Evolutionary conservation across 2,797 vertebrate species (phyloP).

Genomic region (Acropternis orthonyx): DNA sequence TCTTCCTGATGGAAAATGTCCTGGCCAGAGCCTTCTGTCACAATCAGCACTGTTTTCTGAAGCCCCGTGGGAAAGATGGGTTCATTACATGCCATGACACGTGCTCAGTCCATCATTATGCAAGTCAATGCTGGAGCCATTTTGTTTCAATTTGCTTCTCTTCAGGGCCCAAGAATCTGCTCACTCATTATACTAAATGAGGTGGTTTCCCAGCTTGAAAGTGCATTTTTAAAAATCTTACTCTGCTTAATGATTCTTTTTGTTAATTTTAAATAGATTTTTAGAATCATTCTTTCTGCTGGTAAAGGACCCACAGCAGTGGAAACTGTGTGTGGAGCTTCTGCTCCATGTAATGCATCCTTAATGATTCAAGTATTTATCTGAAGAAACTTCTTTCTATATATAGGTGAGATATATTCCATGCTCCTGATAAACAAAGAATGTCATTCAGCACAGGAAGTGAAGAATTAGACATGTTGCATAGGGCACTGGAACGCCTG

Average conservation of each 20-base stretch:
- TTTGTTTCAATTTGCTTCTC: constrained; percentile 68
- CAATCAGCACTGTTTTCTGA: not conserved
- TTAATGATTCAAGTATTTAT: constrained; percentile 26
- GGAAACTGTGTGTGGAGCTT: constrained; percentile 37
- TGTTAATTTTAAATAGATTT: constrained; percentile 71
- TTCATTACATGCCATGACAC: constrained; percentile 31
- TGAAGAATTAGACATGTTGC: not conserved
- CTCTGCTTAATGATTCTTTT: constrained; percentile 70
- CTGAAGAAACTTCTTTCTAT: not conserved
- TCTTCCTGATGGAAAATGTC: not conserved
- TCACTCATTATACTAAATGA: constrained; percentile 68
- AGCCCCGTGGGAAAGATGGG: constrained; percentile 22
- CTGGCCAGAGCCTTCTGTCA: not conserved
- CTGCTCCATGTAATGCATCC: not conserved
- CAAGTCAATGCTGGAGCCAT: constrained; percentile 51
- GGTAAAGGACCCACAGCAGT: constrained; percentile 44
- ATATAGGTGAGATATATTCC: constrained; percentile 5
- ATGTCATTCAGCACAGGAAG: not conserved
- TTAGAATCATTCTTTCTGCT: constrained; percentile 56
- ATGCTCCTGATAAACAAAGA: not conserved
- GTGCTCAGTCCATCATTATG: constrained; percentile 52
- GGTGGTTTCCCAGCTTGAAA: constrained; percentile 70
- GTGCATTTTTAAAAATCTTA: constrained; percentile 61
- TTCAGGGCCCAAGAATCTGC: constrained; percentile 64
- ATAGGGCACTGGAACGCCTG: not conserved